Percentiles rank a stretch among this genome's conserved stretches.
Evolutionary conservation across 2,888 invertebrate species (phyloP).

Genomic region (Microchrysa polita): DNA sequence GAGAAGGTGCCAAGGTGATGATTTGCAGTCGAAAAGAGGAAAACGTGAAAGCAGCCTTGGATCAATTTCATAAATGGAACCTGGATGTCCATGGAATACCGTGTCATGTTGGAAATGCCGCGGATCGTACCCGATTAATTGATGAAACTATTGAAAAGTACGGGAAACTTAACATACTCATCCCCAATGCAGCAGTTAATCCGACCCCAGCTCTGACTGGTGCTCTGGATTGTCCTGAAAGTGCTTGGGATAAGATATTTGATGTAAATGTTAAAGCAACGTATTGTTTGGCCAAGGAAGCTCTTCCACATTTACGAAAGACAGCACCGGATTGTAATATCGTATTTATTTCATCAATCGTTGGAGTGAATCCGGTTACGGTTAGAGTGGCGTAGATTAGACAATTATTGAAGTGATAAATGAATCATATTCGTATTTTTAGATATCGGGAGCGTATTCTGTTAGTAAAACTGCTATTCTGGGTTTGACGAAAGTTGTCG

Average conservation of each 20-base stretch:
- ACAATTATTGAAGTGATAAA: background rate
- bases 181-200: conserved; percentile 91
- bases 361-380: conserved; percentile 79
- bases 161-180: conserved; percentile 87
- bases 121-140: conserved; percentile 78
- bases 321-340: conserved; percentile 84
- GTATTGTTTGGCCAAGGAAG: conserved; percentile 87
- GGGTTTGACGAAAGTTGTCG: conserved; percentile 86
- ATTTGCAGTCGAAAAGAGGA: background rate
- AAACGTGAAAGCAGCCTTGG: background rate
- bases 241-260: conserved; percentile 86
- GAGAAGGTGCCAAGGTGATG: background rate
- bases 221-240: conserved; percentile 79
- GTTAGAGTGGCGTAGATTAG: conserved; percentile 65
- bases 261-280: conserved; percentile 93
- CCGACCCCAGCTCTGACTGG: conserved; percentile 84
- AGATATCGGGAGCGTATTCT: conserved; percentile 89
- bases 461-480: conserved; percentile 93
- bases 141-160: conserved; percentile 72
- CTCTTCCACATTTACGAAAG: conserved; percentile 80
- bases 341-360: conserved; percentile 88
- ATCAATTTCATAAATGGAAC: background rate
- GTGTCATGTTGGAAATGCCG: conserved; percentile 84
- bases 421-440: conserved; percentile 15
- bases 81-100: background rate